Base-by-base conservation (phyloP, 1,140 invertebrate species). In the Tetranychus urticae region DNA sequence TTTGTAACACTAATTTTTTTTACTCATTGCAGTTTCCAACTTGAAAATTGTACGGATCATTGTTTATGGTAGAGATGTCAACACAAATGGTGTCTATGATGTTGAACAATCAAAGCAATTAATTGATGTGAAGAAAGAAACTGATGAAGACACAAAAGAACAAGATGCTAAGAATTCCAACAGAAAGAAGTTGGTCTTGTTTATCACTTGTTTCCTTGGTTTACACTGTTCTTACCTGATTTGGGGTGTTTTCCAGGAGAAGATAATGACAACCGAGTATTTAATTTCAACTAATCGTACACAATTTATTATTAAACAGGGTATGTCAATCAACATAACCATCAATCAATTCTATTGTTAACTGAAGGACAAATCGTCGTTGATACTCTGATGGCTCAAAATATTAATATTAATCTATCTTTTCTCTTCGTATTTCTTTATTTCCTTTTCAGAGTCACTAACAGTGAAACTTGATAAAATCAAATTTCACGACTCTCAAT, bases 181-280 rank as follows among this genome's bases (percentile, higher is more conserved):
- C 39, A 34, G 7, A 52, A 36, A 37, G 48, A 36, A 55, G 23
- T 7, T 31, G 59, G 23, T 13, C 59, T 52, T 61, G 37, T 37
- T 56, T 2, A 6, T 61, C 14, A 12, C 13, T 70, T 94, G 90
- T 73, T 87, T 93, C 69, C 69, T 80, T 47, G 90, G 90, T 1
- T 76, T 97, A 1, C 90, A 93, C 79, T 75, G 80, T 2, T 86
- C 86, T 55, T 96, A 92, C 70, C 75, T 97, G 31, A 84, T 85
- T 39, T 97, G 92, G 91, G 92, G 91, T 2, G 76, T 94, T 52
- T 73, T 96, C 56, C 92, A 96, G 64, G 75, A 76, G 55, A 70
- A 69, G 46, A 75, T 76, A 52, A 76, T 77, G 73, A 75, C 76
- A 12, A 73, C 84, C 77, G 78, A 81, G 65, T 91, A 91, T 67